These are phyloP conservation scores for Lithophane ornitopus DNA, from an alignment of 2,888 invertebrate genomes.

Conservation along the genomic window DNA sequence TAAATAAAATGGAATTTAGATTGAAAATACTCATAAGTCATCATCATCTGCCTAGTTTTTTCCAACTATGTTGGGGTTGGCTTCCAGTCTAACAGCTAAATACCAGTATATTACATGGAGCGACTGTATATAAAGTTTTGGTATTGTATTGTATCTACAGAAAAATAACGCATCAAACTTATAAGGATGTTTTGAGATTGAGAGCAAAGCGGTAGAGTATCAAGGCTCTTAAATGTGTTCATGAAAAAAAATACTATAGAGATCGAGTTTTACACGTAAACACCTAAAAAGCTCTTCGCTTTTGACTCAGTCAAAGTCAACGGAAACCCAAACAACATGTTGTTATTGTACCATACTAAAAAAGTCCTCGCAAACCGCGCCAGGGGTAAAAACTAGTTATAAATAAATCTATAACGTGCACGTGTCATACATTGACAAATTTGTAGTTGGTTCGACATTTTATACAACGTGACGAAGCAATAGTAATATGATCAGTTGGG, in stretches of 20 bases:
- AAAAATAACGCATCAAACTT: slow-evolving; percentile 6
- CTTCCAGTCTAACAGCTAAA: too few species aligned
- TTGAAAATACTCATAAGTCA: too few species aligned
- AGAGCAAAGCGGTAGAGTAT: not conserved
- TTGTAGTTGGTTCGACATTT: slow-evolving; percentile 69
- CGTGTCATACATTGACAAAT: slow-evolving; percentile 76
- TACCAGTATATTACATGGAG: too few species aligned
- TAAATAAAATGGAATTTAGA: not conserved
- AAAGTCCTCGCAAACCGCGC: slow-evolving; percentile 16
- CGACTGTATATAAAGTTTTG: too few species aligned
- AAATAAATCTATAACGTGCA: slow-evolving; percentile 62
- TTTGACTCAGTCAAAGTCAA: slow-evolving; percentile 6
- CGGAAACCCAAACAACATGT: slow-evolving; percentile 12
- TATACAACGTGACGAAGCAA: slow-evolving; percentile 70
- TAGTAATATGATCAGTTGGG: slow-evolving; percentile 42
- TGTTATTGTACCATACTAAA: slow-evolving; percentile 22
- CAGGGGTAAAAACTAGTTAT: slow-evolving; percentile 51
- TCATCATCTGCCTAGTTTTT: too few species aligned
- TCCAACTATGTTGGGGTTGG: too few species aligned
- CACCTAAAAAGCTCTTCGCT: slow-evolving; percentile 12
- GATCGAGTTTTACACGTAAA: slow-evolving; percentile 13
- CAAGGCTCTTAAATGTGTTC: not conserved
- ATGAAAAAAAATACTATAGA: not conserved
- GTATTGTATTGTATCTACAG: not conserved
- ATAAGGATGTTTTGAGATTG: not conserved